Percentiles rank a stretch among this genome's conserved stretches.
These are phyloP conservation scores for Scaptomyza hsui DNA, from an alignment of 1,140 invertebrate genomes.

Conservation along the genomic window DNA sequence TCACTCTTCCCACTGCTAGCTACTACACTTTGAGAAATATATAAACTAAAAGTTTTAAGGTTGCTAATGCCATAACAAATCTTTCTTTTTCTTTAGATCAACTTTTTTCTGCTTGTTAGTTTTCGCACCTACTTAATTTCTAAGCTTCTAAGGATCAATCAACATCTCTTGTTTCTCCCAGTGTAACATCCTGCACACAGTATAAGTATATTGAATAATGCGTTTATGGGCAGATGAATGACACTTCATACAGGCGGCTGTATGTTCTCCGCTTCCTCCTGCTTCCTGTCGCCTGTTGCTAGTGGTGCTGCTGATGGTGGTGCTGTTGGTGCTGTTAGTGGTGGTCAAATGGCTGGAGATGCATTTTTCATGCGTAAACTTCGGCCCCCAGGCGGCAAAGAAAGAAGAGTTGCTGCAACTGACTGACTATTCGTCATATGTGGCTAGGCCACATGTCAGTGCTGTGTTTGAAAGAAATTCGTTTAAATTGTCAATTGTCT, in stretches of 20 bases:
- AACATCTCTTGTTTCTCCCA: background rate
- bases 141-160: too few species aligned
- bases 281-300: background rate
- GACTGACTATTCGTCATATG: slow-evolving; percentile 78
- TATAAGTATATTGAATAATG: slow-evolving; percentile 73
- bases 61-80: too few species aligned
- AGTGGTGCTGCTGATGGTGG: background rate
- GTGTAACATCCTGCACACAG: background rate
- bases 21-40: background rate
- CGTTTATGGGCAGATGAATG: slow-evolving; percentile 81
- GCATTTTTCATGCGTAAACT: slow-evolving; percentile 80
- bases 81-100: too few species aligned
- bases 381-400: slow-evolving; percentile 49
- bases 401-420: slow-evolving; percentile 33
- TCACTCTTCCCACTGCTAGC: slow-evolving; percentile 2
- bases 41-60: background rate
- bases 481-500: slow-evolving; percentile 81
- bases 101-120: too few species aligned
- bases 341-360: slow-evolving; percentile 47
- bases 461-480: slow-evolving; percentile 77
- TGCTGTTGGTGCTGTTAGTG: slow-evolving; percentile 53
- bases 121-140: too few species aligned
- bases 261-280: slow-evolving; percentile 32
- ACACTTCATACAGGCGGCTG: slow-evolving; percentile 74
- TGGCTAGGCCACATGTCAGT: slow-evolving; percentile 67